These are phyloP conservation scores for Acropora tenuis DNA, from an alignment of 64 coral and sea anemone genomes.

Conservation along the genomic window DNA sequence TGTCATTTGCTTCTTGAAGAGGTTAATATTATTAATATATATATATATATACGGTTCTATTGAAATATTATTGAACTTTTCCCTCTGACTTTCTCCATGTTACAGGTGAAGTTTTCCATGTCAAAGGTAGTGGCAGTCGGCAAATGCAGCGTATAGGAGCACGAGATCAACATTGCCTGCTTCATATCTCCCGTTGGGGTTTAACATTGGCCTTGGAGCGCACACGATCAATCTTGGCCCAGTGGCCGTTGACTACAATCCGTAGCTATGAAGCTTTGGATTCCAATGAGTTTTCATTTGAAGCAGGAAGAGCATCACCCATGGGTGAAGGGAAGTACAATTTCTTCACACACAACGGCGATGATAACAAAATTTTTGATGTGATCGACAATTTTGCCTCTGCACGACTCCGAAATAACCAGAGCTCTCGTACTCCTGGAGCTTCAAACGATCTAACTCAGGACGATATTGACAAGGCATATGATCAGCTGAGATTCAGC, in stretches of 20 bases:
- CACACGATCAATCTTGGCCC: slow-evolving; percentile 88
- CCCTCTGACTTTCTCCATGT: not conserved
- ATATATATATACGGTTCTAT: too few species aligned
- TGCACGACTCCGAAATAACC: slow-evolving; percentile 51
- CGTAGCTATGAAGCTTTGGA: slow-evolving; percentile 92
- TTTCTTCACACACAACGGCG: slow-evolving; percentile 71
- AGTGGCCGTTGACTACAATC: slow-evolving; percentile 99
- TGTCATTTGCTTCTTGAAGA: too few species aligned
- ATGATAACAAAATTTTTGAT: slow-evolving; percentile 97
- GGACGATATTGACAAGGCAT: slow-evolving; percentile 78
- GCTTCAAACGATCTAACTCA: slow-evolving; percentile 64
- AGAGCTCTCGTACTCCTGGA: slow-evolving; percentile 18
- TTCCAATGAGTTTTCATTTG: slow-evolving; percentile 89
- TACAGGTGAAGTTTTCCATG: slow-evolving; percentile 84
- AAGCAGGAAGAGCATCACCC: slow-evolving; percentile 86
- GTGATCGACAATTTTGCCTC: slow-evolving; percentile 87
- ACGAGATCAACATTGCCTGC: slow-evolving; percentile 83
- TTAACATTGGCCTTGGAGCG: slow-evolving; percentile 87
- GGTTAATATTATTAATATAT: too few species aligned
- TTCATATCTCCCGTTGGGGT: slow-evolving; percentile 94
- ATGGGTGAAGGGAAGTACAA: slow-evolving; percentile 95
- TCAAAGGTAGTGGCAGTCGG: slow-evolving; percentile 82
- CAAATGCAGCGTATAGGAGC: slow-evolving; percentile 95
- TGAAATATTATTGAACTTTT: not conserved
- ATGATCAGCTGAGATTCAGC: slow-evolving; percentile 93